Evolutionary conservation across 1,140 invertebrate genomes (phyloP).

Genomic region (Saccostrea cuccullata): DNA sequence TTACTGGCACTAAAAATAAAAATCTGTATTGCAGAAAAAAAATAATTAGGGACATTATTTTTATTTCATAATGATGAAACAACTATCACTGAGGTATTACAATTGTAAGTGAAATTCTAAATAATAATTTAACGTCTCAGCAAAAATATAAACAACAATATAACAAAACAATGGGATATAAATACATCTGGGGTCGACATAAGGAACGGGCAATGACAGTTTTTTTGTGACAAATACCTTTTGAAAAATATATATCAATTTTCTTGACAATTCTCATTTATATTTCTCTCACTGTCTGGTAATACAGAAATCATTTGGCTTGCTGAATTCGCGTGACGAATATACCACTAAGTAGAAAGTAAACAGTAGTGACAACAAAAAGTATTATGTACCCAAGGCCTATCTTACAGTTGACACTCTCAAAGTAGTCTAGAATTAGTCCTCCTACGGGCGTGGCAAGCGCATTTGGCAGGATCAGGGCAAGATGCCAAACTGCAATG

Average conservation of each 20-base stretch:
- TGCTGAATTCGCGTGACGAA: slow-evolving; percentile 73
- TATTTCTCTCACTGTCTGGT: background rate
- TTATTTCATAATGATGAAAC: background rate
- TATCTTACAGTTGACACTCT: slow-evolving; percentile 73
- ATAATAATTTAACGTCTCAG: background rate
- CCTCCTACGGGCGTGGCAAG: slow-evolving; percentile 76
- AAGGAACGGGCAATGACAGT: too few relatives aligned
- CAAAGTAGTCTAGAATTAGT: slow-evolving; percentile 74
- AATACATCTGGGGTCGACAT: too few relatives aligned
- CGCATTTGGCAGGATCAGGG: slow-evolving; percentile 75
- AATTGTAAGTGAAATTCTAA: background rate
- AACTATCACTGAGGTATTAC: background rate
- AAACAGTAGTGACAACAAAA: slow-evolving; percentile 72
- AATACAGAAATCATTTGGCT: slow-evolving; percentile 45
- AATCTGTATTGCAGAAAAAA: too few relatives aligned
- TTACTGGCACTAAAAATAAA: too few relatives aligned
- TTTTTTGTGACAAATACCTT: background rate
- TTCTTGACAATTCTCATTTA: background rate
- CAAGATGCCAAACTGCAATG: slow-evolving; percentile 77
- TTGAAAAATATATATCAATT: background rate
- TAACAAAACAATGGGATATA: background rate
- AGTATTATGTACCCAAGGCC: slow-evolving; percentile 76
- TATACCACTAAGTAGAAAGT: slow-evolving; percentile 74
- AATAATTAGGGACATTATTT: background rate
- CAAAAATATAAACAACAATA: background rate